Evolutionary conservation across 2,888 invertebrate species (phyloP).

Genomic region (Eupithecia insigniata): DNA sequence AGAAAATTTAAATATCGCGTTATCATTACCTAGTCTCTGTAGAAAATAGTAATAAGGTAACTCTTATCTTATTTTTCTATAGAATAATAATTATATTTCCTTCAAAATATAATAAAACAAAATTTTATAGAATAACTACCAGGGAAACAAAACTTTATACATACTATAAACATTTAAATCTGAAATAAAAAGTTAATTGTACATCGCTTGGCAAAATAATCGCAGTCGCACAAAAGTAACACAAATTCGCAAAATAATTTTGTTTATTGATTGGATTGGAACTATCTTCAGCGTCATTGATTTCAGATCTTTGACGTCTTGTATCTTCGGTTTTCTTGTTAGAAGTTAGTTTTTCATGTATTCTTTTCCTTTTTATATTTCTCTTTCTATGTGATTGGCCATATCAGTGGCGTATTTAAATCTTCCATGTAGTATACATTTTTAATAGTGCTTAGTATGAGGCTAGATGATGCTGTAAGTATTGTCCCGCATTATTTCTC

Average conservation of each 20-base stretch:
- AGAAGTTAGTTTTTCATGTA: neutral
- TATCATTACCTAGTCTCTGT: neutral
- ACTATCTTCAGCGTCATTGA: neutral
- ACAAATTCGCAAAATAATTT: slow-evolving; percentile 39
- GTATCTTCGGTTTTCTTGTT: neutral
- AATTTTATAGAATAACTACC: neutral
- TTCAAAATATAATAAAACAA: too few species aligned
- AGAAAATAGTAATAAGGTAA: neutral
- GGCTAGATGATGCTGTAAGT: too few species aligned
- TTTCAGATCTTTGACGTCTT: neutral
- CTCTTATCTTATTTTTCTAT: too few species aligned
- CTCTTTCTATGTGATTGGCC: neutral
- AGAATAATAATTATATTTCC: neutral
- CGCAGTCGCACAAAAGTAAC: slow-evolving; percentile 45
- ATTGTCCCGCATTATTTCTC: too few species aligned
- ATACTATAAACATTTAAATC: neutral
- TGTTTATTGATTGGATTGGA: neutral
- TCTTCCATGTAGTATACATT: neutral
- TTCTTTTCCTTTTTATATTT: neutral
- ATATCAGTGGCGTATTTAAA: neutral
- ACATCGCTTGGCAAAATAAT: slow-evolving; percentile 61
- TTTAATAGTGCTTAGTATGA: too few species aligned
- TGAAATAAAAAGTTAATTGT: slow-evolving; percentile 32
- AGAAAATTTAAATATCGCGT: neutral
- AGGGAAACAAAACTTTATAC: slow-evolving; percentile 1